A percentile compares a stretch with the other conserved stretches of the same genome.
Evolutionary conservation across 2,113 vertebrate genomes (phyloP).

Genomic region (Phalacrocorax aristotelis): DNA sequence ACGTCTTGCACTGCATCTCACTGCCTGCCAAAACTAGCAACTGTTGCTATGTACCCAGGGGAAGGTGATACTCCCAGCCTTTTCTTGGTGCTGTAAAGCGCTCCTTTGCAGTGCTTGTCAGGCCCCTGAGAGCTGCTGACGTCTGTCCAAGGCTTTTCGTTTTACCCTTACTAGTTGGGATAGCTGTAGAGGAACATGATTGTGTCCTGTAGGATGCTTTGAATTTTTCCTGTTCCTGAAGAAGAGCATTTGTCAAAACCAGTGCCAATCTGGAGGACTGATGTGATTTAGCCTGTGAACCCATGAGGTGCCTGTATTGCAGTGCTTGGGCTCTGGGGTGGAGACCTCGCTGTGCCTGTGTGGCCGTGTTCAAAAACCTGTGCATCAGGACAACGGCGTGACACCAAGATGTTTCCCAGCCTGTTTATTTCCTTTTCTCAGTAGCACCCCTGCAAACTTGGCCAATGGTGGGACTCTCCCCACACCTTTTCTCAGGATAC

Average conservation of each 20-base stretch:
- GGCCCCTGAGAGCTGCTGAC: neutral
- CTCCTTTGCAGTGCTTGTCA: neutral
- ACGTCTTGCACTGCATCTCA: neutral
- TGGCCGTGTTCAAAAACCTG: fast-evolving
- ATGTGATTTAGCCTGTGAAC: neutral
- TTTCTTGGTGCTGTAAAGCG: neutral
- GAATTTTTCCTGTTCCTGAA: neutral
- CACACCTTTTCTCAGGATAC: neutral
- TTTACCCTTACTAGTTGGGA: neutral
- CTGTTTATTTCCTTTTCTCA: neutral
- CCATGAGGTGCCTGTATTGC: neutral
- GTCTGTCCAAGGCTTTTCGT: neutral
- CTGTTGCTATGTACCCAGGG: constrained; percentile 57
- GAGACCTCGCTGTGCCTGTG: neutral
- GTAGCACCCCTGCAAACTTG: neutral
- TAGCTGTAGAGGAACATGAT: neutral
- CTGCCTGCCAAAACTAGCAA: constrained; percentile 53
- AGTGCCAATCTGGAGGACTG: neutral
- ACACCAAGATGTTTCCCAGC: neutral
- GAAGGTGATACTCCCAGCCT: constrained; percentile 44
- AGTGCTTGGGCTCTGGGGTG: neutral
- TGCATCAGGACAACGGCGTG: neutral
- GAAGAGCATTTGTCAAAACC: neutral
- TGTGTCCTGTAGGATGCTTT: neutral
- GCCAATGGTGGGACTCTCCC: neutral